A percentile compares a stretch with the other conserved stretches of the same genome.
Conservation (phyloP, 1,140 invertebrate species). For the Leptonema lineaticorne region DNA sequence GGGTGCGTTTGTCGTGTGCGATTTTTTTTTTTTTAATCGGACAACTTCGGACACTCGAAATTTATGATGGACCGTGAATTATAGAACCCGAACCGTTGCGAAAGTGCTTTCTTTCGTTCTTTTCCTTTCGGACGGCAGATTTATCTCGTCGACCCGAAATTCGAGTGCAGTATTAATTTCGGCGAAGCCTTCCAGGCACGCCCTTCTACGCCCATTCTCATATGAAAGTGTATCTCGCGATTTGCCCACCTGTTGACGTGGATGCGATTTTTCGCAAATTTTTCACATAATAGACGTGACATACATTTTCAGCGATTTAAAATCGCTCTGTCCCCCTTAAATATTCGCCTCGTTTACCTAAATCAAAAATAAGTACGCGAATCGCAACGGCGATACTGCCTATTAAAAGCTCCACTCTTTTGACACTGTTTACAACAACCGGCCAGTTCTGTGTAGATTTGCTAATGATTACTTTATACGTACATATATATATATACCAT, state of each 20-base stretch:
- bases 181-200: not conserved
- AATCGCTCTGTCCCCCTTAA: not conserved
- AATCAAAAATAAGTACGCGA: too few species aligned
- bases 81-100: not conserved
- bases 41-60: not conserved
- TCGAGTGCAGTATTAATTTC: conserved; percentile 19
- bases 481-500: too few species aligned
- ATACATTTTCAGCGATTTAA: not conserved
- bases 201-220: conserved; percentile 16
- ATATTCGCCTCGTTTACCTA: not conserved
- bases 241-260: not conserved
- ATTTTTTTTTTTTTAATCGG: not conserved
- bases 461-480: too few species aligned
- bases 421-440: too few species aligned
- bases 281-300: conserved; percentile 4
- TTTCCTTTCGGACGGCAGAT: not conserved
- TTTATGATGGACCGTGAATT: not conserved
- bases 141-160: conserved; percentile 1
- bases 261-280: too few species aligned
- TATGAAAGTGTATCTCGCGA: not conserved
- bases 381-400: too few species aligned
- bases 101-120: not conserved
- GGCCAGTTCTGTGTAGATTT: too few species aligned
- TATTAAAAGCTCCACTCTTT: too few species aligned
- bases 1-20: not conserved